Base-by-base conservation (phyloP, 2,113 vertebrate species). In the Sinocyclocheilus anshuiensis region DNA sequence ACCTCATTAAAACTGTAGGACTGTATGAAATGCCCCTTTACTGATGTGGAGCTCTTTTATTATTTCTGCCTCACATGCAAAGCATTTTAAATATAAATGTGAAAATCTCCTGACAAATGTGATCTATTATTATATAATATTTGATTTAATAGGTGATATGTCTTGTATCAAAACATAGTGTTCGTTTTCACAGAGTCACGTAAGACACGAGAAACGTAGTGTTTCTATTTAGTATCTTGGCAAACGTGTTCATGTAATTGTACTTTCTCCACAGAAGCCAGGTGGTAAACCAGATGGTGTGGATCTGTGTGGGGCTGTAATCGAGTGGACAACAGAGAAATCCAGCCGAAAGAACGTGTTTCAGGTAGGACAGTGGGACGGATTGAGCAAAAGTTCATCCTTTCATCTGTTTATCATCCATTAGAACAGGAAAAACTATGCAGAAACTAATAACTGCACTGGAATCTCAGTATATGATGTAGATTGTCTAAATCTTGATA, bases 261-360 rank as follows among this genome's bases (percentile, higher is more conserved):
- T 29, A 4, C 26, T 84, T 53, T 80, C 6, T 88, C 53, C 83
- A 39, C 84, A 97, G 96, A 97, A 97, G 92, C 90, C 94, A 0
- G 94, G 94, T 26, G 71, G 91, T 75, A 97, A 96, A 90, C 90
- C 94, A 48, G 96, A 97, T 85, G 94, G 90, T 42, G 93, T 96
- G 90, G 96, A 97, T 91, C 93, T 97, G 83, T 93, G 90, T 86
- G 96, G 96, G 16, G 97, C 96, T 90, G 89, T 90, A 6, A 95
- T 97, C 76, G 96, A 96, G 63, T 97, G 97, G 96, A 92, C 96
- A 71, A 94, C 93, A 11, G 96, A 97, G 90, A 97, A 97, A 92
- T 97, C 96, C 76, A 97, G 96, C 92, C 95, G 92, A 87, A 97
- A 95, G 11, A 96, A 97, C 24, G 96, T 97, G 67, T 92, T 97